phyloP scores from a whole-genome alignment of 2,888 invertebrate genomes.

The Drosophila antonietae region DNA sequence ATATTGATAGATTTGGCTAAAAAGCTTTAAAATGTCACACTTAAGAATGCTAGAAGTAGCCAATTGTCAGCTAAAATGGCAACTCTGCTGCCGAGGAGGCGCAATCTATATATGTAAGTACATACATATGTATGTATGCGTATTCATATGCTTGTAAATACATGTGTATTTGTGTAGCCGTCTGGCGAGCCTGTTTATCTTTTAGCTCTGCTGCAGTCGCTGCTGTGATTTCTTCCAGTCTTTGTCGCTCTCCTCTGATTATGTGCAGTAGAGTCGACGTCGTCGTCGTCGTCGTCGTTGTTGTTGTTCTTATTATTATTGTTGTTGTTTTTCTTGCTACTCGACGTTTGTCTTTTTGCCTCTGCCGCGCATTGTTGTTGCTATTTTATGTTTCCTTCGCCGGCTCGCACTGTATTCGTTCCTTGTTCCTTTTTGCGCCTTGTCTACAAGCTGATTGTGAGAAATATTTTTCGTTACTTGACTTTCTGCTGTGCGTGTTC shows the following conservation, averaged over 20 bases:
- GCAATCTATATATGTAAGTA: not conserved
- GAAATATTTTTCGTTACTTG: conserved; percentile 71
- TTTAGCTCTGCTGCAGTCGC: conserved; percentile 48
- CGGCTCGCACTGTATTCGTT: conserved; percentile 43
- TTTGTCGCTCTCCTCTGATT: conserved; percentile 62
- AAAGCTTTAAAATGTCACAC: not conserved
- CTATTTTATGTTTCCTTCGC: conserved; percentile 46
- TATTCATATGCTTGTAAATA: conserved; percentile 15
- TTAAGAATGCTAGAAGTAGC: conserved; percentile 4
- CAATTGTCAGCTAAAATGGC: conserved; percentile 3
- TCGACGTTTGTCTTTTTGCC: conserved; percentile 71
- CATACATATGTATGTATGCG: not conserved
- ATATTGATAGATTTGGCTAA: not conserved
- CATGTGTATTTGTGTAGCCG: conserved; percentile 46
- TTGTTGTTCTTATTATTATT: conserved; percentile 29
- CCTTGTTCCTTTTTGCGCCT: conserved; percentile 33
- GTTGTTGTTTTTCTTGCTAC: conserved; percentile 39
- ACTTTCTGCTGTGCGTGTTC: conserved; percentile 54
- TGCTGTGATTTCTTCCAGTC: conserved; percentile 73
- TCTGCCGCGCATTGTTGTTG: conserved; percentile 54
- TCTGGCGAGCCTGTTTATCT: conserved; percentile 72
- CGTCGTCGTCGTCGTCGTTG: not conserved
- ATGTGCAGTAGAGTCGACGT: conserved; percentile 38
- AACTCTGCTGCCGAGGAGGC: conserved; percentile 31
- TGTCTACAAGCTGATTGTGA: conserved; percentile 71